These are phyloP conservation scores for Leucoptera coffeella DNA, from an alignment of 2,888 invertebrate genomes.

Conservation along the genomic window DNA sequence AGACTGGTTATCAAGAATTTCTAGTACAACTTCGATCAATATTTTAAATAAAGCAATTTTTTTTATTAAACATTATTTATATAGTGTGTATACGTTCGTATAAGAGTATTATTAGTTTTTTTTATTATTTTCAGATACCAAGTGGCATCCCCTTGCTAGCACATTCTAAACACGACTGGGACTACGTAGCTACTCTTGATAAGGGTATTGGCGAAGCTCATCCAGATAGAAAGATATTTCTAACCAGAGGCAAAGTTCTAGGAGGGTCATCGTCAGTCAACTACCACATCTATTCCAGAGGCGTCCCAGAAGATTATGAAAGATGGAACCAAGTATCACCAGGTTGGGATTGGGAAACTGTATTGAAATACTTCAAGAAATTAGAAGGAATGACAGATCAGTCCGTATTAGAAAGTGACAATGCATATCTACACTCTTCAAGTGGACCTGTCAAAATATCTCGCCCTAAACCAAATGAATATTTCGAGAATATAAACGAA, in stretches of 20 bases:
- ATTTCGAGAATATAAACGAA: conserved; percentile 13
- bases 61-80: no score
- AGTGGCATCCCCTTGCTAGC: conserved; percentile 14
- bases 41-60: no score
- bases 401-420: conserved; percentile 11
- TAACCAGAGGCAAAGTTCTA: conserved; percentile 18
- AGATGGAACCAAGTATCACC: conserved; percentile 15
- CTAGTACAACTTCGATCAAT: no score
- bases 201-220: conserved; percentile 14
- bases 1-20: no score
- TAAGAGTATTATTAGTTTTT: no score
- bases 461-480: conserved; percentile 11
- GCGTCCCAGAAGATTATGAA: conserved; percentile 18
- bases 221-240: conserved; percentile 8
- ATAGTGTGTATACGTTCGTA: no score
- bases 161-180: conserved; percentile 18
- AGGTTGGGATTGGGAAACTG: conserved; percentile 21
- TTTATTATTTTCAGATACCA: conserved; percentile 14
- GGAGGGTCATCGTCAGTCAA: conserved; percentile 20
- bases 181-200: conserved; percentile 12
- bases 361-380: conserved; percentile 19
- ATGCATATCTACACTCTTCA: conserved; percentile 15
- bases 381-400: conserved; percentile 19
- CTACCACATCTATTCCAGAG: conserved; percentile 18
- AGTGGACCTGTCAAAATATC: conserved; percentile 19